Percentiles rank a stretch among this genome's conserved stretches.
Evolutionary conservation across 2,113 vertebrate species (phyloP).

Genomic region (Nerophis ophidion): DNA sequence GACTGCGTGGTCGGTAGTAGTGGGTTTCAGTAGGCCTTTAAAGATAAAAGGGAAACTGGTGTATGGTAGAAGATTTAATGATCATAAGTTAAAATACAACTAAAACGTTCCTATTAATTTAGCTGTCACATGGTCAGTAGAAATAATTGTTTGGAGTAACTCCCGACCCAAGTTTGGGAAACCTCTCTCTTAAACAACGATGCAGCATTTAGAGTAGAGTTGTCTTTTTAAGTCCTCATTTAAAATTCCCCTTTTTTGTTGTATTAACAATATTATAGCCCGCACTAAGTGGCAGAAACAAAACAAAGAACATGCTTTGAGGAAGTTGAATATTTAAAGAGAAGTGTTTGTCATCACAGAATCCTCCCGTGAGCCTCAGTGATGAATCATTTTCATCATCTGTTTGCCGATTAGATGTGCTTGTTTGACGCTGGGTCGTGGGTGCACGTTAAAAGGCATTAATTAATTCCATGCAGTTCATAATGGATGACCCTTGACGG

Average conservation of each 20-base stretch:
- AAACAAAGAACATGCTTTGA: no score
- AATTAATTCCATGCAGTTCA: slow-evolving; percentile 65
- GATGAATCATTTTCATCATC: slow-evolving; percentile 62
- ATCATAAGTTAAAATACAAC: no score
- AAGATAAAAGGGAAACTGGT: no score
- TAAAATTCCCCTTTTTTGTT: slow-evolving; percentile 34
- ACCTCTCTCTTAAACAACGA: no score
- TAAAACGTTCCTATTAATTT: no score
- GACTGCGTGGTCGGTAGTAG: no score
- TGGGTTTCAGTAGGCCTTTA: no score
- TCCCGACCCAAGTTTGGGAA: no score
- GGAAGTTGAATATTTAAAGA: slow-evolving; percentile 36
- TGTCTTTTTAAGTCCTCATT: slow-evolving; percentile 42
- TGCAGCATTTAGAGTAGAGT: slow-evolving; percentile 22
- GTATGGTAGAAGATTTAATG: no score
- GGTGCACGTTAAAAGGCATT: slow-evolving; percentile 63
- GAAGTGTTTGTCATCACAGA: slow-evolving; percentile 46
- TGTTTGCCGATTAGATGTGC: slow-evolving; percentile 66
- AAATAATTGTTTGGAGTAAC: no score
- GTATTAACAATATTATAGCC: slow-evolving; percentile 44
- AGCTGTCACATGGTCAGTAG: no score
- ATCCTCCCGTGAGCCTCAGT: slow-evolving; percentile 41
- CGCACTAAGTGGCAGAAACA: not conserved
- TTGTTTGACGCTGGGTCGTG: slow-evolving; percentile 60
- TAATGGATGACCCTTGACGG: slow-evolving; percentile 71